phyloP scores from a whole-genome alignment of 1,140 invertebrate genomes.

The Trichonephila clavipes region DNA sequence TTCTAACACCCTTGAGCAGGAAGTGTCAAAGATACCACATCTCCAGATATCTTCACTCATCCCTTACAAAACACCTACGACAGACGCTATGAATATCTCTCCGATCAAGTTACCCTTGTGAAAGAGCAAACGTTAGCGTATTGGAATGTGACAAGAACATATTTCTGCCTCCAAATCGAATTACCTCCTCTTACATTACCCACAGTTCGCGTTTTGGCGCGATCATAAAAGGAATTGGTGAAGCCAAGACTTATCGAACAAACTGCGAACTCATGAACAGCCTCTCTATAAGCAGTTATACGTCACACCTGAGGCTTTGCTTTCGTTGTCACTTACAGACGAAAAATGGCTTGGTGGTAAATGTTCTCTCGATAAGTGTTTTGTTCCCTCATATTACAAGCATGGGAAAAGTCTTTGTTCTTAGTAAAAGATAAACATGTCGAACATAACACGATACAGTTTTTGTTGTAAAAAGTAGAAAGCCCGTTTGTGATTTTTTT shows the following conservation, averaged over 20 bases:
- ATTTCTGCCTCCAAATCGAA: not conserved
- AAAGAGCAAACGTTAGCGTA: constrained; percentile 30
- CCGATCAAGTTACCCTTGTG: not conserved
- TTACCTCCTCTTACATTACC: constrained; percentile 28
- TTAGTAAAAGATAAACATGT: not conserved
- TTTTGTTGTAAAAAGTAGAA: not conserved
- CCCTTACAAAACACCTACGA: not conserved
- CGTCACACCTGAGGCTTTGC: not conserved
- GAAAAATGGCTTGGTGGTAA: not conserved
- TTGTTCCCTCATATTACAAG: not conserved
- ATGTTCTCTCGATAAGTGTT: not conserved
- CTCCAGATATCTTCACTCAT: not conserved
- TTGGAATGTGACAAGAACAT: constrained; percentile 29
- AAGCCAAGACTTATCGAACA: not conserved
- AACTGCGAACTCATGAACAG: not conserved
- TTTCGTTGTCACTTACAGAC: not conserved
- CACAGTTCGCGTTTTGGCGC: constrained; percentile 14
- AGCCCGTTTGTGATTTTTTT: too few species aligned
- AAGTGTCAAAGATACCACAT: not conserved
- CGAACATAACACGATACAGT: not conserved
- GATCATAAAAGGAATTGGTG: not conserved
- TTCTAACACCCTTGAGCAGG: not conserved
- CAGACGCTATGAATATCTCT: not conserved
- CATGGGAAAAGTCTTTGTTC: not conserved
- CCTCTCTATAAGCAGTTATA: not conserved